These are phyloP conservation scores for Amphilophus citrinellus DNA, from an alignment of 2,113 vertebrate species.

Conservation along the genomic window DNA sequence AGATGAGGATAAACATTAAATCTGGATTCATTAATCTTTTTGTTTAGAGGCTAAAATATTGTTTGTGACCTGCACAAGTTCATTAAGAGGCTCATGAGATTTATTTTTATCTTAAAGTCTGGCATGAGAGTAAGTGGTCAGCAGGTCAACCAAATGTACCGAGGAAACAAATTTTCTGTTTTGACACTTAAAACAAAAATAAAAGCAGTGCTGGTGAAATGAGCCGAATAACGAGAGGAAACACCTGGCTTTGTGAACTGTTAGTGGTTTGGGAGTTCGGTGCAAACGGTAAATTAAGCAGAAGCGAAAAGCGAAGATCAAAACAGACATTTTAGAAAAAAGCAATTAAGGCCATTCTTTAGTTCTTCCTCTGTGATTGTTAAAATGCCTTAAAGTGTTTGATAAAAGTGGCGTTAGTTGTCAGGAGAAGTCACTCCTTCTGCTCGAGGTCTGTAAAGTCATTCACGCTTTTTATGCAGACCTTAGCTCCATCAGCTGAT, in stretches of 20 bases:
- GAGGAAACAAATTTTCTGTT: background rate
- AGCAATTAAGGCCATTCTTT: background rate
- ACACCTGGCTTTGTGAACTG: background rate
- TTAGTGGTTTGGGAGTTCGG: conserved; percentile 48
- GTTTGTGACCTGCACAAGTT: background rate
- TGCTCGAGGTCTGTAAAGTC: background rate
- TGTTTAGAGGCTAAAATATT: background rate
- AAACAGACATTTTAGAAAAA: background rate
- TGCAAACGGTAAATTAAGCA: conserved; percentile 32
- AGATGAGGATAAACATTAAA: background rate
- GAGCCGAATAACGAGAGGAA: background rate
- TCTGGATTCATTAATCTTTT: background rate
- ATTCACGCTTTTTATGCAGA: background rate
- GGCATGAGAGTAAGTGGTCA: background rate
- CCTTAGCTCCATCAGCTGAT: background rate
- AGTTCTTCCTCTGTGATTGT: background rate
- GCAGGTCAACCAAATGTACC: background rate
- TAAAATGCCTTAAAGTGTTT: conserved; percentile 33
- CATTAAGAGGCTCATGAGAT: background rate
- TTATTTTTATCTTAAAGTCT: background rate
- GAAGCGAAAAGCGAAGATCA: conserved; percentile 1
- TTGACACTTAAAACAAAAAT: background rate
- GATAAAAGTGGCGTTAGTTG: conserved; percentile 19
- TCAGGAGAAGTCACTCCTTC: background rate
- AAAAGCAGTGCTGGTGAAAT: background rate